phyloP scores from a whole-genome alignment of 2,888 invertebrate species.

The Euphydryas editha region DNA sequence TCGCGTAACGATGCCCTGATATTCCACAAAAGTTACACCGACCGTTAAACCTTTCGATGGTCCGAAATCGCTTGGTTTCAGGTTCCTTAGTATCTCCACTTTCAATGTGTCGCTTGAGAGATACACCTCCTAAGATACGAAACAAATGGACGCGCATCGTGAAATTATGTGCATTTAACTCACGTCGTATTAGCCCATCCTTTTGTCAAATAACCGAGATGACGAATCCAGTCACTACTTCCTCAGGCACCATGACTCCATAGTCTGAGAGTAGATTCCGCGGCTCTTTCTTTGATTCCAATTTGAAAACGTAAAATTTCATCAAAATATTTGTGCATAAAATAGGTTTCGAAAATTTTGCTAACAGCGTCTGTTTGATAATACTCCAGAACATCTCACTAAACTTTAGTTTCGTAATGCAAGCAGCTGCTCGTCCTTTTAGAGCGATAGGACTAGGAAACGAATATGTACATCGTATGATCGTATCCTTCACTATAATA shows the following conservation, averaged over 20 bases:
- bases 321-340: slow-evolving; percentile 46
- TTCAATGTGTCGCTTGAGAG: slow-evolving; percentile 35
- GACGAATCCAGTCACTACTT: slow-evolving; percentile 39
- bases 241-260: slow-evolving; percentile 39
- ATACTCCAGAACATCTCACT: slow-evolving; percentile 37
- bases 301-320: slow-evolving; percentile 42
- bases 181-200: slow-evolving; percentile 39
- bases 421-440: slow-evolving; percentile 44
- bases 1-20: slow-evolving; percentile 32
- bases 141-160: slow-evolving; percentile 42
- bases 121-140: slow-evolving; percentile 37
- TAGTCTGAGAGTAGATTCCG: slow-evolving; percentile 36
- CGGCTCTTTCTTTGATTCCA: slow-evolving; percentile 36
- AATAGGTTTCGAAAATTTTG: slow-evolving; percentile 44
- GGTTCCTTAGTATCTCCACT: slow-evolving; percentile 15
- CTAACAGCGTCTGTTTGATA: slow-evolving; percentile 42
- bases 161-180: slow-evolving; percentile 36
- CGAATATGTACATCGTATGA: too few relatives aligned
- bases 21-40: slow-evolving; percentile 38
- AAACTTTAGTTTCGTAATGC: slow-evolving; percentile 39
- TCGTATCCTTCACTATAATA: too few relatives aligned
- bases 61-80: slow-evolving; percentile 20
- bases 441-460: too few relatives aligned
- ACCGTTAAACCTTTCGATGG: slow-evolving; percentile 26
- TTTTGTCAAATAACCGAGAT: slow-evolving; percentile 39